These are phyloP conservation scores for Zaprionus bogoriensis DNA, from an alignment of 2,888 invertebrate species.

Conservation along the genomic window DNA sequence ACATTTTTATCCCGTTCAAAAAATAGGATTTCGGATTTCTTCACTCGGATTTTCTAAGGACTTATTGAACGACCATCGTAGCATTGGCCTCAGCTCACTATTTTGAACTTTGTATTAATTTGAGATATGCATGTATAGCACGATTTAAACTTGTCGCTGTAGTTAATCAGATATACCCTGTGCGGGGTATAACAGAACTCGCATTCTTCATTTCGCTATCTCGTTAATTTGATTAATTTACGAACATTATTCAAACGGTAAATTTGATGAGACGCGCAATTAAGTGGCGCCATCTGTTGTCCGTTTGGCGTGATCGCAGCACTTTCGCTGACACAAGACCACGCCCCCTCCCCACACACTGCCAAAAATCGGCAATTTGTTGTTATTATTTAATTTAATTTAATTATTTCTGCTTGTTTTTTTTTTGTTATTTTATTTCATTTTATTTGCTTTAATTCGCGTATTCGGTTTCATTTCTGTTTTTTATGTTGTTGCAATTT, in stretches of 20 bases:
- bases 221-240: background rate
- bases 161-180: too few relatives aligned
- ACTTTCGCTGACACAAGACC: slow-evolving; percentile 25
- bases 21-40: too few relatives aligned
- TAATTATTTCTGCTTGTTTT: background rate
- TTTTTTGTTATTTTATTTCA: background rate
- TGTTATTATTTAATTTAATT: slow-evolving; percentile 1
- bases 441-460: slow-evolving; percentile 9
- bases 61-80: too few relatives aligned
- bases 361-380: background rate
- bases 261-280: background rate
- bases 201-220: too few relatives aligned
- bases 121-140: too few relatives aligned
- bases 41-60: too few relatives aligned
- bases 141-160: too few relatives aligned
- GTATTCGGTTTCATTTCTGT: background rate
- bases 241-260: background rate
- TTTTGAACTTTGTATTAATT: too few relatives aligned
- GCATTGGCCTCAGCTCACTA: too few relatives aligned
- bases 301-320: slow-evolving; percentile 7
- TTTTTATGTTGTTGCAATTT: slow-evolving; percentile 3
- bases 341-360: slow-evolving; percentile 20
- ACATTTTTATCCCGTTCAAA: too few relatives aligned
- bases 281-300: slow-evolving; percentile 41
- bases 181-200: too few relatives aligned